phyloP scores from a whole-genome alignment of 2,113 vertebrate genomes.

The Stigmatopora nigra region DNA sequence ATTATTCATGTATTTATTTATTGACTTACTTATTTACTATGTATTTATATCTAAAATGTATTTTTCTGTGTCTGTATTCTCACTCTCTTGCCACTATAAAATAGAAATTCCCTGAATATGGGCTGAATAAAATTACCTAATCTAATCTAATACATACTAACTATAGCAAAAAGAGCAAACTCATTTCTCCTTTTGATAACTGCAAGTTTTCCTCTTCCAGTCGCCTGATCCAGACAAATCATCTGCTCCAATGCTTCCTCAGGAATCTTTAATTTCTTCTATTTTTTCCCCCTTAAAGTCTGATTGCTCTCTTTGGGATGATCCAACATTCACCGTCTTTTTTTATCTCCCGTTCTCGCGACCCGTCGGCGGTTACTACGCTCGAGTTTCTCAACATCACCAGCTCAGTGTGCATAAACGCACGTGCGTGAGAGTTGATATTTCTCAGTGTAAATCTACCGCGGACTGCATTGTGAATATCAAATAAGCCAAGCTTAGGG shows the following conservation, averaged over 20 bases:
- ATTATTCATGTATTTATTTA: too few species aligned
- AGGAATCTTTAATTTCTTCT: too few species aligned
- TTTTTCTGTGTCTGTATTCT: too few species aligned
- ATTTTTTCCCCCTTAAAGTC: too few species aligned
- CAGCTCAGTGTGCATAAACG: conserved; percentile 7
- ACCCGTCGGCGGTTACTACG: not conserved
- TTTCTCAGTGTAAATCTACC: conserved; percentile 30
- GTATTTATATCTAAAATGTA: too few species aligned
- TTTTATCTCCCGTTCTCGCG: not conserved
- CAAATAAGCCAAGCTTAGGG: conserved; percentile 56
- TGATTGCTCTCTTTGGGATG: not conserved
- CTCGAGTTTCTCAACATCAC: not conserved
- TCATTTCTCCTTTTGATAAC: conserved; percentile 25
- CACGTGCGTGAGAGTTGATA: conserved; percentile 11
- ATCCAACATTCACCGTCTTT: not conserved
- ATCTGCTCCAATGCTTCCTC: conserved; percentile 1
- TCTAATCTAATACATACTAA: too few species aligned
- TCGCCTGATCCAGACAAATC: conserved; percentile 11
- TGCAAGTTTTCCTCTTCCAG: conserved; percentile 26
- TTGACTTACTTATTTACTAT: too few species aligned
- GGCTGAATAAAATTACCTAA: too few species aligned
- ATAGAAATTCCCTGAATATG: too few species aligned
- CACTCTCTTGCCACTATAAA: too few species aligned
- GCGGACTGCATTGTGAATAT: conserved; percentile 57
- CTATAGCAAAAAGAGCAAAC: conserved; percentile 9